A percentile compares a stretch with the other conserved stretches of the same genome.
Evolutionary conservation across 1,140 invertebrate species (phyloP).

Genomic region (Ips nitidus): DNA sequence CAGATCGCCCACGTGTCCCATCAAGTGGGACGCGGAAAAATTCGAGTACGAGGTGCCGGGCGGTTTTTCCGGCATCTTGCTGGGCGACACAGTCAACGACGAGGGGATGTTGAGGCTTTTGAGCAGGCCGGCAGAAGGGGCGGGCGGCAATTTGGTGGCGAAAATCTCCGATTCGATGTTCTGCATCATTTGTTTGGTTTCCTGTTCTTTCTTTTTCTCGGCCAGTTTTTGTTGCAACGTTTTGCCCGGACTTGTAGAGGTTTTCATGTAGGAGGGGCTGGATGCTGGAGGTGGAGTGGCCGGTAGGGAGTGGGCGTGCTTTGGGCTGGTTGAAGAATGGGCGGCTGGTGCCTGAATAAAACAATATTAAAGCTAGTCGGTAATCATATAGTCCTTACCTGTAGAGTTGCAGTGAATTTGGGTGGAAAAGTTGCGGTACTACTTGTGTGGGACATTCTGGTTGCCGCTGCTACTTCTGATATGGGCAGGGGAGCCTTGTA

Average conservation of each 20-base stretch:
- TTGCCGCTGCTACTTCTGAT: background rate
- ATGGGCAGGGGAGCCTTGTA: background rate
- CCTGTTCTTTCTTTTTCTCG: conserved; percentile 58
- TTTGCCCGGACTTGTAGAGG: conserved; percentile 57
- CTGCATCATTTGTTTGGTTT: conserved; percentile 32
- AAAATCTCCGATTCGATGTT: conserved; percentile 35
- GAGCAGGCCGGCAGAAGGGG: conserved; percentile 13
- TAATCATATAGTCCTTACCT: too few relatives aligned
- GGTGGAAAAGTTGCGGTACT: too few relatives aligned
- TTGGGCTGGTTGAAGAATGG: conserved; percentile 21
- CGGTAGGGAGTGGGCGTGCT: conserved; percentile 15
- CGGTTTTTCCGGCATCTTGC: background rate
- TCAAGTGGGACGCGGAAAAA: background rate
- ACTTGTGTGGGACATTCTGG: background rate
- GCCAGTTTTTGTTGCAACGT: conserved; percentile 64
- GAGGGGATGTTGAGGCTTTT: conserved; percentile 38
- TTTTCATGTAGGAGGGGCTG: conserved; percentile 28
- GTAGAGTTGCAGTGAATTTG: too few relatives aligned
- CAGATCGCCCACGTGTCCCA: background rate
- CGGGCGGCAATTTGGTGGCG: conserved; percentile 5
- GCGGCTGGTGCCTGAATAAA: conserved; percentile 6
- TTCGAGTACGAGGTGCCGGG: background rate
- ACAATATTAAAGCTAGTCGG: too few relatives aligned
- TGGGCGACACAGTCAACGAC: conserved; percentile 35
- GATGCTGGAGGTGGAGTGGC: conserved; percentile 20